A percentile compares a stretch with the other conserved stretches of the same genome.
phyloP scores from a whole-genome alignment of 2,797 vertebrate species.

The Danionella dracula region DNA sequence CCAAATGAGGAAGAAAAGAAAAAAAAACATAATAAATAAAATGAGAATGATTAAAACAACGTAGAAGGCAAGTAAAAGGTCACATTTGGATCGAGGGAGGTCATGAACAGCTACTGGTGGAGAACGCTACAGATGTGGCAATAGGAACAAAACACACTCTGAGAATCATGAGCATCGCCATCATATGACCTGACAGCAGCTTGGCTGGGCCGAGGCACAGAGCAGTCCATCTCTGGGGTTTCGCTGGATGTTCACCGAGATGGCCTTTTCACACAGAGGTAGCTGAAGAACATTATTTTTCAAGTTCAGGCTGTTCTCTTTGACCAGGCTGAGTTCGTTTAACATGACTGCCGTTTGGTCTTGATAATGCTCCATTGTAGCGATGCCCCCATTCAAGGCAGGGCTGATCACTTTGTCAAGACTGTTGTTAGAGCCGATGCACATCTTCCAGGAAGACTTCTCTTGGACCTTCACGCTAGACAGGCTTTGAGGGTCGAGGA shows the following conservation, averaged over 20 bases:
- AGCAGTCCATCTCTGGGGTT: conserved; percentile 85
- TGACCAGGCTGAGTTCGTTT: conserved; percentile 73
- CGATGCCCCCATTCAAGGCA: conserved; percentile 48
- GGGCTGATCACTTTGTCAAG: conserved; percentile 68
- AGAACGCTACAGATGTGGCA: conserved; percentile 52
- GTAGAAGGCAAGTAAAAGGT: conserved; percentile 41
- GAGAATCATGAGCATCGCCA: background rate
- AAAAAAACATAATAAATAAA: conserved; percentile 68
- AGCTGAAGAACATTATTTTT: conserved; percentile 90
- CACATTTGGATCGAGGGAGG: conserved; percentile 37
- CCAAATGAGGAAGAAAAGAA: conserved; percentile 62
- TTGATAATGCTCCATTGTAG: conserved; percentile 64
- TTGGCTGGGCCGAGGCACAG: conserved; percentile 83
- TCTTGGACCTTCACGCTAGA: conserved; percentile 87
- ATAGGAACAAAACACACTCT: conserved; percentile 33
- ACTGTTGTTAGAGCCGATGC: conserved; percentile 73
- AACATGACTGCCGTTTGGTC: conserved; percentile 73
- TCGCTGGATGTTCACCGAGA: conserved; percentile 96
- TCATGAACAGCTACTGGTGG: conserved; percentile 63
- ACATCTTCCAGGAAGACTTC: conserved; percentile 92
- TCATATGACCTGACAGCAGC: conserved; percentile 97
- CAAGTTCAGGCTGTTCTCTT: conserved; percentile 79
- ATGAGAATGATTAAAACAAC: conserved; percentile 64
- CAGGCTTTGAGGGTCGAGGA: conserved; percentile 80
- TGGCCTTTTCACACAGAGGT: conserved; percentile 98